Conservation (phyloP, 2,888 invertebrate species). For the Zygaena filipendulae region DNA sequence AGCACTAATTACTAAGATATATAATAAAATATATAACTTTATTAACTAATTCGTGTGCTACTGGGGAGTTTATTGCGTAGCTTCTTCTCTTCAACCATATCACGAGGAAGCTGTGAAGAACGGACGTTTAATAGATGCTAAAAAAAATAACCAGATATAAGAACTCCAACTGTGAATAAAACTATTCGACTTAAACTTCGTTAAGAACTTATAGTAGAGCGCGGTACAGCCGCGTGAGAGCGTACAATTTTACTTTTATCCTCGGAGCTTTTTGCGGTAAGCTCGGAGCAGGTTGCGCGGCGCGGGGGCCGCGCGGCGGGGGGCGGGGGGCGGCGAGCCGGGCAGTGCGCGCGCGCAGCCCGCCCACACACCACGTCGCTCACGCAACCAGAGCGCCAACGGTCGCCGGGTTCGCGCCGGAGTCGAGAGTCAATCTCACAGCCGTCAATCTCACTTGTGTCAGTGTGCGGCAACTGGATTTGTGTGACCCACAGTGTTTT, state of each 20-base stretch:
- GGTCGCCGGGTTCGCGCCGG: background rate
- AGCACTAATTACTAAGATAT: too few species aligned
- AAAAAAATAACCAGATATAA: too few species aligned
- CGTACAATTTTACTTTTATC: slow-evolving; percentile 44
- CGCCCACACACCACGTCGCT: slow-evolving; percentile 26
- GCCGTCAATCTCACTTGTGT: background rate
- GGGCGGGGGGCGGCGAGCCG: slow-evolving; percentile 8
- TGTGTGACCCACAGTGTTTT: too few species aligned
- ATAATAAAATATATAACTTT: too few species aligned
- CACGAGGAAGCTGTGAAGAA: too few species aligned
- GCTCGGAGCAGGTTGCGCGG: slow-evolving; percentile 40
- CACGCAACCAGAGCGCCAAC: slow-evolving; percentile 4
- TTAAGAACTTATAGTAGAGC: too few species aligned
- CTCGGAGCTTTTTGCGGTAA: slow-evolving; percentile 46
- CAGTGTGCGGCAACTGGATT: background rate
- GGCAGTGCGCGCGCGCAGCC: slow-evolving; percentile 42
- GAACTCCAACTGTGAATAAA: too few species aligned
- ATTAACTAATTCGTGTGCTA: too few species aligned
- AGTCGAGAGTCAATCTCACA: too few species aligned
- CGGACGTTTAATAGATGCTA: too few species aligned
- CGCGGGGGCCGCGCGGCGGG: slow-evolving; percentile 22
- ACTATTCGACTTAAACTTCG: background rate
- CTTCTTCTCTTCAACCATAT: too few species aligned
- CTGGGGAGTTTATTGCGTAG: too few species aligned
- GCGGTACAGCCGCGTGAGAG: slow-evolving; percentile 42